Evolutionary conservation across 2,797 vertebrate genomes (phyloP).

Genomic region (Acanthornis magna): DNA sequence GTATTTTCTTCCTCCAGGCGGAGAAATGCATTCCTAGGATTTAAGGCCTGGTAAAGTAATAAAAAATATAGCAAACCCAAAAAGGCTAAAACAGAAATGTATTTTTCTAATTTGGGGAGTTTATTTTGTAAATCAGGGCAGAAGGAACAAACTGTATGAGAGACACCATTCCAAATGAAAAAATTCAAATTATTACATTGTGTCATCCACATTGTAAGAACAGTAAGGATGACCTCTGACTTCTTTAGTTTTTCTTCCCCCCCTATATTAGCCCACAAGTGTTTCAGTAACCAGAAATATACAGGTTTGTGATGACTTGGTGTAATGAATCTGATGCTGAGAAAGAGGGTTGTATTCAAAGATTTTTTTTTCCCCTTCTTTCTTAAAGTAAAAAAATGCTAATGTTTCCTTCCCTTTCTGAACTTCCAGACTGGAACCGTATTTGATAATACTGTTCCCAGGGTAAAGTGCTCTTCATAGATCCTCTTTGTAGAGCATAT

Average conservation of each 20-base stretch:
- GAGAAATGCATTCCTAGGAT: background rate
- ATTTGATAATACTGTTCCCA: background rate
- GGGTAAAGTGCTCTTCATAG: background rate
- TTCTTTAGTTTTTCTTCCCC: background rate
- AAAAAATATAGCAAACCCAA: background rate
- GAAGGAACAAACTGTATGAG: background rate
- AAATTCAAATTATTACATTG: background rate
- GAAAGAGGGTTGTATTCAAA: background rate
- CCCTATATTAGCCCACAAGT: background rate
- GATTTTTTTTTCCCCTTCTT: background rate
- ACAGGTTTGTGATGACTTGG: background rate
- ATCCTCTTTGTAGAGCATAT: background rate
- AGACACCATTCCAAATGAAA: background rate
- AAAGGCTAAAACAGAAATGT: background rate
- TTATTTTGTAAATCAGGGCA: background rate
- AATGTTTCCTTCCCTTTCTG: background rate
- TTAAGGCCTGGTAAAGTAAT: background rate
- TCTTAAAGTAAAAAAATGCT: background rate
- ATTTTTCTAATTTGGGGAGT: background rate
- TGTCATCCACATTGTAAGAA: too few species aligned
- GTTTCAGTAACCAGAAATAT: background rate
- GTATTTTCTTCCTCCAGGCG: background rate
- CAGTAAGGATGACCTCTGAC: background rate
- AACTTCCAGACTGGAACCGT: background rate
- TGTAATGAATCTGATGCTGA: background rate